Evolutionary conservation across 23 tunicate genomes (phyloP).

Genomic region (Ascidia mentula): DNA sequence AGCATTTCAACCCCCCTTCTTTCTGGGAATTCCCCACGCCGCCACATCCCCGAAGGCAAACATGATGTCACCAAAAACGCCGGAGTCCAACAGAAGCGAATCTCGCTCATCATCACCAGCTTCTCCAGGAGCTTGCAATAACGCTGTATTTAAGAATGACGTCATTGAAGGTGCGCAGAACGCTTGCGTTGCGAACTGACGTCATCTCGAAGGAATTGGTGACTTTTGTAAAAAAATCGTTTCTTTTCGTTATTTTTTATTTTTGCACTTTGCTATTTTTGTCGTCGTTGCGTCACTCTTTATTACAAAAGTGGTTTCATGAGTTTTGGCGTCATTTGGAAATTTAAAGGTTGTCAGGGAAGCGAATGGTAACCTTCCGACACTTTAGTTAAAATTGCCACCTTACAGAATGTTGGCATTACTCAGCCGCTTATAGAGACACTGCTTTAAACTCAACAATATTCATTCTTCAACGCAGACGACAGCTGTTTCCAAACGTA

Average conservation of each 20-base stretch:
- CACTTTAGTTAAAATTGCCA: too few species aligned
- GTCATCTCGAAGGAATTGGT: background rate
- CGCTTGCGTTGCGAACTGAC: background rate
- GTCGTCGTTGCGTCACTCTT: background rate
- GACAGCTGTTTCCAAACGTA: too few species aligned
- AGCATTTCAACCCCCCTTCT: slow-evolving; percentile 4
- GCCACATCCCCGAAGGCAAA: slow-evolving; percentile 2
- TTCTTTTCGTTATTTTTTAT: background rate
- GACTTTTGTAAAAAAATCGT: background rate
- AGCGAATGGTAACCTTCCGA: too few species aligned
- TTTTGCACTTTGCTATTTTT: slow-evolving; percentile 4
- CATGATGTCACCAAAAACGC: background rate
- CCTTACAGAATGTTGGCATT: too few species aligned
- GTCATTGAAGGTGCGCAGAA: slow-evolving; percentile 1
- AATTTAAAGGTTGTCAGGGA: too few species aligned
- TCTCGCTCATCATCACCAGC: background rate
- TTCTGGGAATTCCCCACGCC: slow-evolving; percentile 9
- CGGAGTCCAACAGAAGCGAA: background rate
- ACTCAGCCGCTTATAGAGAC: too few species aligned
- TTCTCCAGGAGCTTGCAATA: background rate
- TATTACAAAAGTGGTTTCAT: background rate
- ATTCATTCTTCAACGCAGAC: too few species aligned
- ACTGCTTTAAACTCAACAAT: too few species aligned
- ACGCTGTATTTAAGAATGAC: background rate
- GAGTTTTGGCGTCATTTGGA: background rate